Percentiles rank a stretch among this genome's conserved stretches.
These are phyloP conservation scores for Oasisia sp. DNA, from an alignment of 2,888 invertebrate species.

Conservation along the genomic window DNA sequence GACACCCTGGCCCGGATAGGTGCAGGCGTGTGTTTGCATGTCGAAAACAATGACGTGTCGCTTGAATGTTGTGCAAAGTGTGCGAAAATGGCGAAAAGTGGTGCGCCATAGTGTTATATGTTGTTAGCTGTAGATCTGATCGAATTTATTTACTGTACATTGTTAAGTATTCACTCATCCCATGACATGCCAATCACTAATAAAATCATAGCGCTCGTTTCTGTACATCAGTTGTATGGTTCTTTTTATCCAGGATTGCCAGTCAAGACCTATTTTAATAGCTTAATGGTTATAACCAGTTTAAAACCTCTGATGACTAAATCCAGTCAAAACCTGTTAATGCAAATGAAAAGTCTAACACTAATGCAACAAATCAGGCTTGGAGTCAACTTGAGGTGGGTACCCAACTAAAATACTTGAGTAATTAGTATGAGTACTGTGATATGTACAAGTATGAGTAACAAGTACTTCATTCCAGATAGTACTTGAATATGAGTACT, in stretches of 20 bases:
- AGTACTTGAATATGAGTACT: no score
- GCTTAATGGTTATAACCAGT: no score
- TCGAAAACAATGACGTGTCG: slow-evolving; percentile 29
- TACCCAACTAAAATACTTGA: no score
- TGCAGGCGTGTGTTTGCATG: slow-evolving; percentile 31
- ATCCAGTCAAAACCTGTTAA: no score
- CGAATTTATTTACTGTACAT: background rate
- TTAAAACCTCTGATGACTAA: no score
- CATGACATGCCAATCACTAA: background rate
- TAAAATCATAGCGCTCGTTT: background rate
- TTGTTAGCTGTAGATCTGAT: background rate
- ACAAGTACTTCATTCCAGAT: no score
- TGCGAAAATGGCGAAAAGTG: slow-evolving; percentile 23
- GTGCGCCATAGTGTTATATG: background rate
- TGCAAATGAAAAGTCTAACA: no score
- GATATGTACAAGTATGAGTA: no score
- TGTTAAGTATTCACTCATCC: background rate
- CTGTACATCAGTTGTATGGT: background rate
- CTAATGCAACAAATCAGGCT: no score
- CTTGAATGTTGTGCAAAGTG: slow-evolving; percentile 27
- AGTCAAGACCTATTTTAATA: no score
- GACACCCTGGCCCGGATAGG: background rate
- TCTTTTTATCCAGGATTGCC: background rate
- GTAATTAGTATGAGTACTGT: no score
- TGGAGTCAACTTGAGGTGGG: no score